A percentile compares a stretch with the other conserved stretches of the same genome.
Conservation (phyloP, 1,140 invertebrate species). For the Rhagoletis zephyria region DNA sequence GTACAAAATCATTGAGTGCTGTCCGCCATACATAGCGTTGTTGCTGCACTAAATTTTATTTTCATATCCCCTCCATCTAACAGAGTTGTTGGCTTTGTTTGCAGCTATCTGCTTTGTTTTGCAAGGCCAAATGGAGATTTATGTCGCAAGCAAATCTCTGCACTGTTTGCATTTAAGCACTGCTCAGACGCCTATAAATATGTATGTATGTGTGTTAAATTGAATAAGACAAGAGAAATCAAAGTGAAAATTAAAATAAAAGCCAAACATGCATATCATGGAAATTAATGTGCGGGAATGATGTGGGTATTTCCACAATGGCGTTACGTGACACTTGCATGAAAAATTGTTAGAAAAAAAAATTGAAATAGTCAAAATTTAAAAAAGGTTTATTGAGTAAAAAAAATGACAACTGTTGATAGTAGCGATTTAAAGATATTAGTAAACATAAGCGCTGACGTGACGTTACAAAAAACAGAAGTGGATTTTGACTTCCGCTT, state of each 20-base stretch:
- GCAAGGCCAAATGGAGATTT: slow-evolving; percentile 27
- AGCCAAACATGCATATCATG: not conserved
- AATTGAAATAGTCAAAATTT: no score
- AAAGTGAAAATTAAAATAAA: not conserved
- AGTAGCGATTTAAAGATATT: no score
- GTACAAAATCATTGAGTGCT: no score
- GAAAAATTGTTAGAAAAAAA: no score
- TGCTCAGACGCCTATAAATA: slow-evolving; percentile 21
- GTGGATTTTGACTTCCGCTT: no score
- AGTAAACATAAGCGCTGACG: no score
- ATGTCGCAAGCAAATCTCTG: not conserved
- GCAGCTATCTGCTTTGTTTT: not conserved
- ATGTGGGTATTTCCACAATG: not conserved
- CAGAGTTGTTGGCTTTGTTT: not conserved
- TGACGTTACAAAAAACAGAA: no score
- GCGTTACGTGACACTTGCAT: no score
- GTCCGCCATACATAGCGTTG: not conserved
- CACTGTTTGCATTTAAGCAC: not conserved
- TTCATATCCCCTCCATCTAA: not conserved
- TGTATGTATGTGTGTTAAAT: not conserved
- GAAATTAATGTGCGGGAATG: not conserved
- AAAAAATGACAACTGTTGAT: no score
- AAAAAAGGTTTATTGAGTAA: no score
- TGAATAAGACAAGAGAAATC: not conserved
- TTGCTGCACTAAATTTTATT: not conserved